A percentile compares a stretch with the other conserved stretches of the same genome.
These are phyloP conservation scores for Craterocephalus amniculus DNA, from an alignment of 2,797 vertebrate genomes.

Conservation along the genomic window DNA sequence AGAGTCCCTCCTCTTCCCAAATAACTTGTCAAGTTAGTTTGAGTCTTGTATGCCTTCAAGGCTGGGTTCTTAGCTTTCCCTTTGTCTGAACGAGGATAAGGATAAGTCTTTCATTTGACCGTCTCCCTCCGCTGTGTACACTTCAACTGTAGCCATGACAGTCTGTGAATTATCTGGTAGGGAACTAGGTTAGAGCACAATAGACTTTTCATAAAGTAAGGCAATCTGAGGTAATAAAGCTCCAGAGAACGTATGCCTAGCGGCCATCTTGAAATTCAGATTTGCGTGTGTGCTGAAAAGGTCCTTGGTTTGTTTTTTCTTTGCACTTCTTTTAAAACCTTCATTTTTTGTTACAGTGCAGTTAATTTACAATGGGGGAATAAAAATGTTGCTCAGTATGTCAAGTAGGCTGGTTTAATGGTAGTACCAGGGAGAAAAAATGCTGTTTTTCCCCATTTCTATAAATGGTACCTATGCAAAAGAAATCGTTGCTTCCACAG, in stretches of 20 bases:
- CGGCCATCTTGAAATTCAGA: constrained; percentile 58
- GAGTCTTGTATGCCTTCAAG: constrained; percentile 56
- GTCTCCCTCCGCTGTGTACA: constrained; percentile 65
- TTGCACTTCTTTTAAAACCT: constrained; percentile 1
- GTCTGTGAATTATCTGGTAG: constrained; percentile 74
- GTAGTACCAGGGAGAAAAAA: constrained; percentile 12
- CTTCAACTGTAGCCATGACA: constrained; percentile 68
- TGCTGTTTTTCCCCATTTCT: constrained; percentile 13
- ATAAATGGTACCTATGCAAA: background rate
- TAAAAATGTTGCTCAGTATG: constrained; percentile 11
- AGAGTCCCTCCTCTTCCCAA: background rate
- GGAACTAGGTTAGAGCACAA: constrained; percentile 79
- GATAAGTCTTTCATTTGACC: constrained; percentile 76
- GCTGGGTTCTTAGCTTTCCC: constrained; percentile 72
- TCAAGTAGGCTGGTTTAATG: constrained; percentile 20
- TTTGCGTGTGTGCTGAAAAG: constrained; percentile 31
- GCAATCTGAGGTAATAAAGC: constrained; percentile 51
- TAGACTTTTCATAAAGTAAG: constrained; percentile 70
- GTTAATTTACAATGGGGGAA: constrained; percentile 17
- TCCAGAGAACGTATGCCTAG: constrained; percentile 20
- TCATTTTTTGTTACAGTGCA: background rate
- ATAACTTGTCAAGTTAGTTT: constrained; percentile 61
- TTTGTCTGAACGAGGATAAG: constrained; percentile 70
- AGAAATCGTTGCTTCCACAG: constrained; percentile 14
- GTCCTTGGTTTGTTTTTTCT: constrained; percentile 34